Evolutionary conservation across 2,888 invertebrate genomes (phyloP), one percentile per base, ranked within the genome.

Genomic region (Lycocerus yunnanus): DNA sequence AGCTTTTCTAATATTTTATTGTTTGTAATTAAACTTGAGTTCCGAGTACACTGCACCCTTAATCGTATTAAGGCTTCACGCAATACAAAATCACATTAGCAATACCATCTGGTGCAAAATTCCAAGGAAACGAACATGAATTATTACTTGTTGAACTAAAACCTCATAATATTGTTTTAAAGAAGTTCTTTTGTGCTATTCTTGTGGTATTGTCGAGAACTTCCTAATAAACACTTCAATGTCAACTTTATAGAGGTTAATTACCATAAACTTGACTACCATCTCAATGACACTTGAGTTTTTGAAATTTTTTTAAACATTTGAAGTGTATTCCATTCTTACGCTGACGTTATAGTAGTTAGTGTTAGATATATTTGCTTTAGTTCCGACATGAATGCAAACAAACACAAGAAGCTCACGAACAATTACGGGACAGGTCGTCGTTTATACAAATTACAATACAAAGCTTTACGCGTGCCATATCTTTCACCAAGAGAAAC

Each of bases 401-500:
- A 69, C 15, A 20, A 18, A 18, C n/a, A 20, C 16, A 63, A 20
- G 20, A 63, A 13, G 15, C 58, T 18, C 43, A 70, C 65, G 21
- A 66, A 70, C 70, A 70, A 65, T 58, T 58, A 58, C 65, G 58
- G 65, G 65, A 66, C 70, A 70, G 65, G 66, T 15, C 66, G 70
- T 70, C 66, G 70, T 70, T 65, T 65, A 70, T 66, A 70, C 70
- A 70, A 70, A 70, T 70, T 70, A 70, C 70, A 70, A 70, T 70
- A 70, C 70, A 66, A 70, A 70, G 70, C 43, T 27, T 27, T 70
- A 58, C 70, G 63, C 70, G 70, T 70, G 70, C 70, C 58, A 58
- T 66, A 65, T 70, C 70, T 65, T 58, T 65, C 70, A 58, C 65
- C 61, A 43, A 58, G 43, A 43, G n/a, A 43, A 43, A 43, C n/a